These are phyloP conservation scores for Triplophysa dalaica DNA, from an alignment of 2,113 vertebrate species.

Conservation along the genomic window DNA sequence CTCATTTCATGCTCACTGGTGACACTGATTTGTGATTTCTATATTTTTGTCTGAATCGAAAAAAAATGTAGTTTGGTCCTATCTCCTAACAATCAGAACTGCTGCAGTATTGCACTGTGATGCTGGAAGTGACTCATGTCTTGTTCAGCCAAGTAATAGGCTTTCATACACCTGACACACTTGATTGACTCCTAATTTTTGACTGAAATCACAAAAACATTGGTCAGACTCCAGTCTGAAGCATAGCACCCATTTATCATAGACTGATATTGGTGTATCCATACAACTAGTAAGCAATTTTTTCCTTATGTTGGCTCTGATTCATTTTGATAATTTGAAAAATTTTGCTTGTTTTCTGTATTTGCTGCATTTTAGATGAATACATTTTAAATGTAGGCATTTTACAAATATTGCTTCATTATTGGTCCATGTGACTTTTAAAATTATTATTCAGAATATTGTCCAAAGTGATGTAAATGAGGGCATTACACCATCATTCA, in stretches of 20 bases:
- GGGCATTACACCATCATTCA: too few species aligned
- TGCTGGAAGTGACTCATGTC: neutral
- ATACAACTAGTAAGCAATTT: too few species aligned
- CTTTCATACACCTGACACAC: neutral
- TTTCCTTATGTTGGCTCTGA: too few species aligned
- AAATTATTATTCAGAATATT: too few species aligned
- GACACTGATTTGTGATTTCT: slow-evolving; percentile 9
- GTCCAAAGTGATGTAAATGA: too few species aligned
- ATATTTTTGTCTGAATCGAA: slow-evolving; percentile 12
- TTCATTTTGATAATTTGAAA: neutral
- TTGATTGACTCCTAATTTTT: neutral
- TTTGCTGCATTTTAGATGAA: neutral
- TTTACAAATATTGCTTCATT: neutral
- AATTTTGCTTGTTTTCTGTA: neutral
- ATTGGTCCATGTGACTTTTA: neutral
- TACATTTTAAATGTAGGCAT: neutral
- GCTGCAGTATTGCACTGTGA: slow-evolving; percentile 12
- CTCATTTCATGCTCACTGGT: neutral
- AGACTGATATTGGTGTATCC: neutral
- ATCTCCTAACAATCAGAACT: neutral
- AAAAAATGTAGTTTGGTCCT: neutral
- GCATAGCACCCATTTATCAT: neutral
- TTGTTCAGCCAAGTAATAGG: neutral
- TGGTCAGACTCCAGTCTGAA: neutral
- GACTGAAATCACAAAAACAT: slow-evolving; percentile 14